A percentile compares a stretch with the other conserved stretches of the same genome.
phyloP scores from a whole-genome alignment of 2,888 invertebrate species.

The Archaeoteleia sp. region DNA sequence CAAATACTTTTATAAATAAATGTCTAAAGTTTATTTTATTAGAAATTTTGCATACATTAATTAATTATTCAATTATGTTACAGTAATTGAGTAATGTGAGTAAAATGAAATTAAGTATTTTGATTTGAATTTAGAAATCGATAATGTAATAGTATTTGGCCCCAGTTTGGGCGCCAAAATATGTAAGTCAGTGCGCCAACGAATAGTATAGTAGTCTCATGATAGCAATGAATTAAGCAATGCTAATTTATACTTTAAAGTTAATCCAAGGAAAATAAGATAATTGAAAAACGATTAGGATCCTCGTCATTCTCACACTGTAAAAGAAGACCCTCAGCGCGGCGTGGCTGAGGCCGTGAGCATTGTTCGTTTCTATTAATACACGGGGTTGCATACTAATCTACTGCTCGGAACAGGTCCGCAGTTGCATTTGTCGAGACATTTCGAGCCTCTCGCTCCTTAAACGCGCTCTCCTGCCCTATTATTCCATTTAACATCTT shows the following conservation, averaged over 20 bases:
- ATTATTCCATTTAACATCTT: slow-evolving; percentile 65
- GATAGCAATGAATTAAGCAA: background rate
- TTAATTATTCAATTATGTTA: no score
- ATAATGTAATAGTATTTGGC: no score
- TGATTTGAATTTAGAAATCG: no score
- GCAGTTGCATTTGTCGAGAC: slow-evolving; percentile 63
- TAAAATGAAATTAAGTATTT: no score
- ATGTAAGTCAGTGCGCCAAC: no score
- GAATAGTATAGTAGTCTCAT: no score
- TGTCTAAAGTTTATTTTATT: no score
- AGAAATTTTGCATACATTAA: no score
- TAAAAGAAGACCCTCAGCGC: slow-evolving; percentile 54
- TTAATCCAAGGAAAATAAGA: slow-evolving; percentile 26
- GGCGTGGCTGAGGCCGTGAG: slow-evolving; percentile 66
- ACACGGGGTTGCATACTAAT: slow-evolving; percentile 72
- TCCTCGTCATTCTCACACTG: slow-evolving; percentile 23
- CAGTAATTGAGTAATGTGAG: no score
- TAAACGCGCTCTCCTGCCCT: slow-evolving; percentile 63
- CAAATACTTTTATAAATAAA: no score
- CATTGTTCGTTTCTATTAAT: slow-evolving; percentile 73
- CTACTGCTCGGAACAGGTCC: slow-evolving; percentile 58
- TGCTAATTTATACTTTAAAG: background rate
- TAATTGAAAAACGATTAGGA: slow-evolving; percentile 35
- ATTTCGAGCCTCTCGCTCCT: slow-evolving; percentile 62
- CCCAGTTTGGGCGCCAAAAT: no score